Percentiles rank a stretch among this genome's conserved stretches.
Evolutionary conservation across 2,797 vertebrate genomes (phyloP).

Genomic region (Squalus acanthias): DNA sequence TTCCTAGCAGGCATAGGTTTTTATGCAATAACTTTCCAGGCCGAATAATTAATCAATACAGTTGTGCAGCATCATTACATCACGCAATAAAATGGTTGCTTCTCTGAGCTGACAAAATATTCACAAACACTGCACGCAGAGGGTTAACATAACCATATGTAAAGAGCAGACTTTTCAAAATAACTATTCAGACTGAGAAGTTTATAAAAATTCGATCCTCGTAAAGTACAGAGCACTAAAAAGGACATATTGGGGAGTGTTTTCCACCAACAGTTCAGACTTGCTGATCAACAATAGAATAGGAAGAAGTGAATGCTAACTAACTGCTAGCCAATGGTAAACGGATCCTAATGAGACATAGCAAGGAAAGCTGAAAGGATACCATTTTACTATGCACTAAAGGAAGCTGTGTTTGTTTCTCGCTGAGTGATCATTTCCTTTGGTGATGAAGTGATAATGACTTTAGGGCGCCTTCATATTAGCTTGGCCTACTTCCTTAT

Average conservation of each 20-base stretch:
- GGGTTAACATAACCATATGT: background rate
- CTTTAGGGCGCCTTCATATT: too few relatives aligned
- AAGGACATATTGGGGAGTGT: background rate
- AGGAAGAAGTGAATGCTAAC: background rate
- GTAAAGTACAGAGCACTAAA: background rate
- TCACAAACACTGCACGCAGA: background rate
- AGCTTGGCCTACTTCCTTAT: background rate
- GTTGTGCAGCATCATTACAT: background rate
- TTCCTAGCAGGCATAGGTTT: background rate
- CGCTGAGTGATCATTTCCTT: background rate
- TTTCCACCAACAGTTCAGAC: background rate
- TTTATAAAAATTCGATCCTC: background rate
- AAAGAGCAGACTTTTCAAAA: background rate
- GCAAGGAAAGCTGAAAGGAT: background rate
- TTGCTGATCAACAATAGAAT: background rate
- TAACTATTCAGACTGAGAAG: background rate
- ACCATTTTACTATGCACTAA: background rate
- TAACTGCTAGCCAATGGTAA: background rate
- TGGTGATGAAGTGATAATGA: background rate
- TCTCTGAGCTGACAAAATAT: background rate
- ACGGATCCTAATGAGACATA: background rate
- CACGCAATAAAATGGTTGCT: background rate
- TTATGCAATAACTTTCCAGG: background rate
- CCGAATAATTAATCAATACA: background rate
- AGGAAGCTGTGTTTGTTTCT: background rate